phyloP scores from a whole-genome alignment of 2,113 vertebrate species.

The Silurus asotus region DNA sequence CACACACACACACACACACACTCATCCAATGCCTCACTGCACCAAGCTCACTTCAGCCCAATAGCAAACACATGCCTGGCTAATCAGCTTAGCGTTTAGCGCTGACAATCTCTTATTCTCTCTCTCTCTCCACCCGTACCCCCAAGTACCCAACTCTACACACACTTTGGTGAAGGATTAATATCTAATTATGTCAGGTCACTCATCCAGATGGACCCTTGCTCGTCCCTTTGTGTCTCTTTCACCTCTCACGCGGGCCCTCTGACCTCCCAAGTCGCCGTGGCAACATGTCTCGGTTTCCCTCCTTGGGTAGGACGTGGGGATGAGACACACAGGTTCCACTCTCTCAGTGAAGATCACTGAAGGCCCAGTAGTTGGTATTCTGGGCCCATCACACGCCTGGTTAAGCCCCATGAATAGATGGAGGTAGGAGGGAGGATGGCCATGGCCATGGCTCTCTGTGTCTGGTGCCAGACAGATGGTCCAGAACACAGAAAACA shows the following conservation, averaged over 20 bases:
- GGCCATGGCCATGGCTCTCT: slow-evolving; percentile 86
- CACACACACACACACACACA: slow-evolving; percentile 28
- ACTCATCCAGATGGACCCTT: slow-evolving; percentile 98
- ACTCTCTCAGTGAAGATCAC: slow-evolving; percentile 46
- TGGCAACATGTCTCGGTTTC: slow-evolving; percentile 87
- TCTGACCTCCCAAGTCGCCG: slow-evolving; percentile 93
- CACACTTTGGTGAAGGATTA: slow-evolving; percentile 90
- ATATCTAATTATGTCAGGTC: slow-evolving; percentile 99
- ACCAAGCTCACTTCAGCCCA: slow-evolving; percentile 70
- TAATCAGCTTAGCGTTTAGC: slow-evolving; percentile 87
- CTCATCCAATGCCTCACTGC: slow-evolving; percentile 34
- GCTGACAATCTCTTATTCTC: slow-evolving; percentile 52
- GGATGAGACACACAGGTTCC: slow-evolving; percentile 56
- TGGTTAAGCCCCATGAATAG: slow-evolving; percentile 98
- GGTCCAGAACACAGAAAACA: slow-evolving; percentile 88
- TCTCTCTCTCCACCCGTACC: slow-evolving; percentile 72
- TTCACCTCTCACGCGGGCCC: slow-evolving; percentile 90
- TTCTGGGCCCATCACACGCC: slow-evolving; percentile 90
- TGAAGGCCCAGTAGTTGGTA: slow-evolving; percentile 87
- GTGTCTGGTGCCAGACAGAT: slow-evolving; percentile 93
- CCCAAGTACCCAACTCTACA: slow-evolving; percentile 65
- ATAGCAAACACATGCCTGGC: slow-evolving; percentile 85
- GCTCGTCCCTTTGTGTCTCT: slow-evolving; percentile 91
- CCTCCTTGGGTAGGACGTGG: slow-evolving; percentile 69
- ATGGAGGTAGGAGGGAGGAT: slow-evolving; percentile 86